A percentile compares a stretch with the other conserved stretches of the same genome.
Conservation (phyloP, 2,888 invertebrate genomes). For the Ashinkailepas kermadecensis region DNA sequence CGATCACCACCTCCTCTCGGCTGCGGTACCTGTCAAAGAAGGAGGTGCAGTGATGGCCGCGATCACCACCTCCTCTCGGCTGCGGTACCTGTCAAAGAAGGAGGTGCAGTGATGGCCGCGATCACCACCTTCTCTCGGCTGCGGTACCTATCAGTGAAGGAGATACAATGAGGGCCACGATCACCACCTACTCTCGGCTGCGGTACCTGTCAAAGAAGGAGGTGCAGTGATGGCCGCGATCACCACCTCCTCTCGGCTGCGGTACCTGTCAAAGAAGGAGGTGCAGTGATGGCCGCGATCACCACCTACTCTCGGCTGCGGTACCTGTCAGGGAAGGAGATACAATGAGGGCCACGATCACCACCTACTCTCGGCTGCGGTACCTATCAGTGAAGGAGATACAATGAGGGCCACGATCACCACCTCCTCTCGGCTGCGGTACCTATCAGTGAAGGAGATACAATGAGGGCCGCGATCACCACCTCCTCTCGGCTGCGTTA, state of each 20-base stretch:
- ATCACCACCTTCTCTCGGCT: not conserved
- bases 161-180: not conserved
- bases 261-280: not conserved
- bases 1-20: not conserved
- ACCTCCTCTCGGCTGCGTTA: too few species aligned
- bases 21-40: not conserved
- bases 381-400: not conserved
- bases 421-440: not conserved
- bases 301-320: not conserved
- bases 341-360: not conserved
- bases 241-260: not conserved
- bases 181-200: constrained; percentile 15
- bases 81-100: not conserved
- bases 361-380: not conserved
- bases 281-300: too few species aligned
- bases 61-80: not conserved
- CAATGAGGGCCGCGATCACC: too few species aligned
- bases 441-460: not conserved
- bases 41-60: not conserved
- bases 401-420: not conserved
- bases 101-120: not conserved
- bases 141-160: not conserved
- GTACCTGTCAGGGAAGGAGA: not conserved
- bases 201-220: not conserved
- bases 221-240: not conserved